Evolutionary conservation across 1,140 invertebrate species (phyloP).

Genomic region (Brachionus paranguensis): DNA sequence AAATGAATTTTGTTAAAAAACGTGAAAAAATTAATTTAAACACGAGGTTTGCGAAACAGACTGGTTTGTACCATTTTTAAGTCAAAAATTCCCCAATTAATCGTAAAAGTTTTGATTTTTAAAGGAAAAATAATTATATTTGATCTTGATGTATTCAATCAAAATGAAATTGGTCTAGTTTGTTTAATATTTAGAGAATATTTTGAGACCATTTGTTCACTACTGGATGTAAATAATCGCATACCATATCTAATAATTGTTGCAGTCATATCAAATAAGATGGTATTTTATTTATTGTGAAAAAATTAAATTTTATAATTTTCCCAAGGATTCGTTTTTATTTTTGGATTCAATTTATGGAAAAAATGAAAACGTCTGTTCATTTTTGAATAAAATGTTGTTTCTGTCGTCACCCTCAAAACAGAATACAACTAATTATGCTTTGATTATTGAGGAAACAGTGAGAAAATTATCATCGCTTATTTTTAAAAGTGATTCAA

Average conservation of each 20-base stretch:
- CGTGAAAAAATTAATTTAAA: not conserved
- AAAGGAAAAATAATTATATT: not conserved
- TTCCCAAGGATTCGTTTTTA: not conserved
- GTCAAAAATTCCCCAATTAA: not conserved
- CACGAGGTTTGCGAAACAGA: not conserved
- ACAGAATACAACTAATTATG: not conserved
- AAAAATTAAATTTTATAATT: not conserved
- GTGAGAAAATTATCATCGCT: not conserved
- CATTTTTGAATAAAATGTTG: not conserved
- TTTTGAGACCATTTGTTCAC: not conserved
- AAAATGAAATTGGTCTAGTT: not conserved
- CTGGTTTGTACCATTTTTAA: not conserved
- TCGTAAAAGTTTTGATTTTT: not conserved
- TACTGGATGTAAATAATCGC: not conserved
- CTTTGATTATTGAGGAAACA: not conserved
- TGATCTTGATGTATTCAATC: not conserved
- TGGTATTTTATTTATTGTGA: not conserved
- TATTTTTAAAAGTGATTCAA: not conserved
- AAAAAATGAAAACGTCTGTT: not conserved
- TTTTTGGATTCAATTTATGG: conserved; percentile 2
- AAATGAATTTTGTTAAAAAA: not conserved
- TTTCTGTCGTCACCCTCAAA: no score
- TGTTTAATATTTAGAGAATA: not conserved
- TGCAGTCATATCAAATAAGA: not conserved
- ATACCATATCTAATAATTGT: not conserved